Base-by-base conservation (phyloP, 2,888 invertebrate species). In the Hermaeophaga mercurialis region DNA sequence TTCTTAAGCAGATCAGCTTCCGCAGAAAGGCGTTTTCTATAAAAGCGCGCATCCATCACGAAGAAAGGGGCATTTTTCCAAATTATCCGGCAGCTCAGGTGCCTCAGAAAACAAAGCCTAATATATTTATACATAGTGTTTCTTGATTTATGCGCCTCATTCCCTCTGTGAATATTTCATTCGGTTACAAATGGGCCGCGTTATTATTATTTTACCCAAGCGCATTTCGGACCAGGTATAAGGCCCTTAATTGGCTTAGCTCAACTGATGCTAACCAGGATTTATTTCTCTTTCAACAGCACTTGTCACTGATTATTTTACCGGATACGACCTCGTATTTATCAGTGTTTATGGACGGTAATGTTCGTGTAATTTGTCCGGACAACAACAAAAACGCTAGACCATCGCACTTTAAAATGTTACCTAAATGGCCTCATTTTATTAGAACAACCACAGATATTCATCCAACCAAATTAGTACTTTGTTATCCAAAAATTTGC, bases 131-230 rank as follows among this genome's bases (percentile, higher is more conserved):
- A 63, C 61, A 61, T 62, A 62, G 63, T 60, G 59, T 60, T 63
- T 38, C 53, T 70, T 56, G 70, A 71, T 71, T 70, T 69, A 70
- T 66, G 39, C 24, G 56, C 14, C 52, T 52, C 60, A 52, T 60
- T 57, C 52, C 47, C 54, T 45, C 33, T 45, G 67, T 72, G 70
- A 73, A 74, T 74, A 73, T 73, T 74, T 74, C 72, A 73, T 71
- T 67, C 66, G 65, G 69, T 71, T 72, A 73, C 73, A 73, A 73
- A 74, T 73, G 69, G 71, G 62, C 65, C 64, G 70, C 71, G 72
- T 74, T 73, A 73, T 73, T 73, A 73, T 72, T 72, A 72, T 72
- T 73, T 73, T 66, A 70, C 67, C 69, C 66, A 56, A 55, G 67
- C 66, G 66, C 62, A 66, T 63, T 69, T 66, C 68, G 67, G 67